A percentile compares a stretch with the other conserved stretches of the same genome.
Evolutionary conservation across 1,140 invertebrate species (phyloP).

Genomic region (Pseudomyrmex dendroicus): DNA sequence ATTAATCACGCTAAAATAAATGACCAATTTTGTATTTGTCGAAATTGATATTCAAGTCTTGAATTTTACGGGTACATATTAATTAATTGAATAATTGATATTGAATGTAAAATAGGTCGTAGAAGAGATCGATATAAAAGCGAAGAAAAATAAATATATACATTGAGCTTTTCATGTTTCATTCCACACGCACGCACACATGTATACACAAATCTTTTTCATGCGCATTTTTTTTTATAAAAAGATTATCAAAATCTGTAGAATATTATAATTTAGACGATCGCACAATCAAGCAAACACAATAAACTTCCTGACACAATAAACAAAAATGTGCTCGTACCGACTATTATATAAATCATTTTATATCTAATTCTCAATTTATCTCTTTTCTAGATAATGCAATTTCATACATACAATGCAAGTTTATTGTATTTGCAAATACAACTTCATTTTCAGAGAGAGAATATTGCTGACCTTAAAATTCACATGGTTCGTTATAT

Average conservation of each 20-base stretch:
- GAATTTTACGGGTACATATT: background rate
- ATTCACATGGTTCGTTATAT: background rate
- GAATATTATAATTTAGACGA: conserved; percentile 15
- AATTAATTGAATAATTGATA: conserved; percentile 17
- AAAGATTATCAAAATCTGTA: conserved; percentile 4
- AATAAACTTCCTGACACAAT: background rate
- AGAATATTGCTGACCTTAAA: conserved; percentile 2
- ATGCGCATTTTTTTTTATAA: background rate
- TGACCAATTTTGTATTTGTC: background rate
- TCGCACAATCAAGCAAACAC: background rate
- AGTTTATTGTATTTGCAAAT: background rate
- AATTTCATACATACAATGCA: background rate
- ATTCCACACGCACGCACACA: too few species aligned
- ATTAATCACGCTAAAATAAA: conserved; percentile 15
- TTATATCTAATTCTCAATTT: conserved; percentile 33
- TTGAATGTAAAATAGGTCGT: background rate
- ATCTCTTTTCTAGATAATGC: background rate
- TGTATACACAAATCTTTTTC: too few species aligned
- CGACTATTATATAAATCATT: conserved; percentile 12
- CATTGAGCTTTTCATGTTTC: too few species aligned
- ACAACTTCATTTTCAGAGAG: conserved; percentile 8
- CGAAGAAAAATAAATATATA: background rate
- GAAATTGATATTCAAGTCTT: conserved; percentile 5
- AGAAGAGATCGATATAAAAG: background rate
- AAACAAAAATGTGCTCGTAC: conserved; percentile 8